Base-by-base conservation (phyloP, 2,888 invertebrate species). In the Lepeophtheirus nordmannii region DNA sequence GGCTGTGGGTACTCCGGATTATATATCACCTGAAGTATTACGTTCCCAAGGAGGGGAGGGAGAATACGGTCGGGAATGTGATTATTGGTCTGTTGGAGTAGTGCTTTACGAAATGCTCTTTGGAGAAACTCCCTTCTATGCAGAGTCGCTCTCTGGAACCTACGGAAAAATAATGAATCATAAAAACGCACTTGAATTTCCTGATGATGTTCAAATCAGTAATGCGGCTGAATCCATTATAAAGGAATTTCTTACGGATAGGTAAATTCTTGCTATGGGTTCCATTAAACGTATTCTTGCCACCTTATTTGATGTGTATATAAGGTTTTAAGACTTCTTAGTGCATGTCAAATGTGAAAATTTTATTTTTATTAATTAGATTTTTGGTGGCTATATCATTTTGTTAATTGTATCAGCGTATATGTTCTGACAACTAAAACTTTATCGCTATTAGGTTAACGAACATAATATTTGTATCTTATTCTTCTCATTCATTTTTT, bases 141-240 rank as follows among this genome's bases (percentile, higher is more conserved):
- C 97, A 3, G 98, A 98, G 75, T 94, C 96, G 69, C 82, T 99
- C 72, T 90, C 97, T 58, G 93, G 93, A 67, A 98, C 97, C 1
- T 98, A 98, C 76, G 91, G 93, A 69, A 96, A 96, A 79, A 98
- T 98, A 71, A 97, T 98, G 96, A 93, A 97, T 77, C 94, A 97
- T 76, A 87, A 91, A 75, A 94, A 91, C 74, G 90, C 94, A 23
- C 80, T 99, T 67, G 85, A 85, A 70, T 98, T 98, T 78, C 97
- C 97, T 39, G 70, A 78, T 68, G 97, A 97, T 76, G 83, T 91
- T 68, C 89, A 91, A 76, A 89, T 98, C 71, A 92, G 93, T 67
- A 83, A 84, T 71, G 74, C 77, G 68, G 80, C 80, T 61, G 78
- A 79, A 71, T 75, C 85, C 72, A 81, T 99, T 62, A 98, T 98